Evolutionary conservation across 1,140 invertebrate genomes (phyloP).

Genomic region (Anadara kagoshimensis): DNA sequence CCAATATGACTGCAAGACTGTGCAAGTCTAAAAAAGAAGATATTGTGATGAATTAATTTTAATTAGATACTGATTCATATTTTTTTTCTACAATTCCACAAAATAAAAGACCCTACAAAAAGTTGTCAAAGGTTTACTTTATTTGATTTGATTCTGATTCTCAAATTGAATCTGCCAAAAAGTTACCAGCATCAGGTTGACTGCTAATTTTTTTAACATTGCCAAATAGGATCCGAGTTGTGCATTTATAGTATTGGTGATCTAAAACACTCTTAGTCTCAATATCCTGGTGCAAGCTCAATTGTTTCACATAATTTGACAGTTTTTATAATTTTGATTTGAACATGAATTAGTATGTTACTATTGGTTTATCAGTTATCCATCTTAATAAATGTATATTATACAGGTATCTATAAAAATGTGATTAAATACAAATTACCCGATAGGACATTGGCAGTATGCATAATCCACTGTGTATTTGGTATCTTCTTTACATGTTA

Average conservation of each 20-base stretch:
- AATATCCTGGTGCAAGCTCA: too few relatives aligned
- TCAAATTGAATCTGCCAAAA: neutral
- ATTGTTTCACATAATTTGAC: too few relatives aligned
- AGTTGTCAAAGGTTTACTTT: too few relatives aligned
- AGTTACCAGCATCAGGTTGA: neutral
- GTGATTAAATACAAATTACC: neutral
- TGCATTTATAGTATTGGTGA: too few relatives aligned
- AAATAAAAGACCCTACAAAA: too few relatives aligned
- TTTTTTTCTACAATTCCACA: too few relatives aligned
- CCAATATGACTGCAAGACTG: slow-evolving; percentile 24
- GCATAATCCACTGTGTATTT: slow-evolving; percentile 10
- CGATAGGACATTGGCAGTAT: slow-evolving; percentile 20
- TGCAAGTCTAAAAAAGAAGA: slow-evolving; percentile 3
- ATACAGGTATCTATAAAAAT: neutral
- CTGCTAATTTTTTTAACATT: neutral
- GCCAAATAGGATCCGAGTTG: neutral
- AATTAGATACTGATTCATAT: too few relatives aligned
- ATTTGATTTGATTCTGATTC: neutral
- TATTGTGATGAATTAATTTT: neutral
- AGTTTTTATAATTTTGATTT: neutral
- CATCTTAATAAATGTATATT: neutral
- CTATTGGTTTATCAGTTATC: neutral
- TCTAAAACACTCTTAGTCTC: too few relatives aligned
- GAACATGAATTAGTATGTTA: too few relatives aligned
- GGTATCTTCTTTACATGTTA: neutral